Conservation (phyloP, 2,113 vertebrate genomes). For the Myocastor coypus region DNA sequence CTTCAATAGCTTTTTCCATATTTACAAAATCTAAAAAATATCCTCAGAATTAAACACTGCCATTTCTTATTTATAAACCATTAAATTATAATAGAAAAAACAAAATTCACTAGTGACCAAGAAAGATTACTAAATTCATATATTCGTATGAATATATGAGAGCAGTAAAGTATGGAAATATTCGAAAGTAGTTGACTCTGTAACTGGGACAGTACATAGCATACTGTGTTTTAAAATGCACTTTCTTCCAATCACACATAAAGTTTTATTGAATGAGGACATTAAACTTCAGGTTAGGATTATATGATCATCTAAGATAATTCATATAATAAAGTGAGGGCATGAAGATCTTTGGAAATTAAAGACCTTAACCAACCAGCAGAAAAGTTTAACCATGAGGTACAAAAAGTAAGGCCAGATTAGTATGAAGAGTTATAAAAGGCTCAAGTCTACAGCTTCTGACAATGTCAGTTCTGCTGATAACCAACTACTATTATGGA, state of each 20-base stretch:
- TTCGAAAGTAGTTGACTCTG: conserved; percentile 14
- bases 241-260: conserved; percentile 6
- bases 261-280: background rate
- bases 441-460: too few relatives aligned
- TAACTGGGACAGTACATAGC: background rate
- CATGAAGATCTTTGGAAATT: conserved; percentile 28
- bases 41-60: conserved; percentile 44
- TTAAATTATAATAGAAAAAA: conserved; percentile 51
- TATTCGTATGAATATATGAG: background rate
- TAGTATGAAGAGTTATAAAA: too few relatives aligned
- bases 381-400: too few relatives aligned
- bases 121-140: conserved; percentile 19
- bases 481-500: too few relatives aligned
- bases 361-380: background rate
- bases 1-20: conserved; percentile 26
- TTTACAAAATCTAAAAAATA: conserved; percentile 15
- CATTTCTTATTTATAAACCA: conserved; percentile 45
- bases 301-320: background rate
- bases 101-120: background rate
- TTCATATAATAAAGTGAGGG: background rate
- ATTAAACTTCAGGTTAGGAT: background rate
- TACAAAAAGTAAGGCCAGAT: too few relatives aligned
- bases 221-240: conserved; percentile 45
- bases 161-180: background rate
- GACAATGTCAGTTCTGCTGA: too few relatives aligned